Percentiles rank a stretch among this genome's conserved stretches.
Conservation (phyloP, 2,113 vertebrate species). For the Prionailurus bengalensis region DNA sequence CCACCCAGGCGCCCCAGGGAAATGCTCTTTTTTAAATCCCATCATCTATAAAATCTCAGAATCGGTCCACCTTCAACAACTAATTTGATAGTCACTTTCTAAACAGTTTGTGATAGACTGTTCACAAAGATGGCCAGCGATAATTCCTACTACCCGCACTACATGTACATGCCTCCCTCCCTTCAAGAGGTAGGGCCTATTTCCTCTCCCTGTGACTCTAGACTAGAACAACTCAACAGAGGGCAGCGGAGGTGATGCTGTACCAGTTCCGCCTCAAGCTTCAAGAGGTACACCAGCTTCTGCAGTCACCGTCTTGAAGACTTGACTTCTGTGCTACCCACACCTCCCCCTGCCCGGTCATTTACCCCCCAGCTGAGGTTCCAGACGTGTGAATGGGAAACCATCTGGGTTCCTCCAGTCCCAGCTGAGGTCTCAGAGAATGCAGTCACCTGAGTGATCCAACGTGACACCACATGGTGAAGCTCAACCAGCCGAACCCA, state of each 20-base stretch:
- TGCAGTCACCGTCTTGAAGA: background rate
- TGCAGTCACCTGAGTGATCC: background rate
- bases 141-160: background rate
- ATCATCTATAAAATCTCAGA: conserved; percentile 37
- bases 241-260: background rate
- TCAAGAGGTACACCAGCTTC: background rate
- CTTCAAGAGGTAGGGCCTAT: background rate
- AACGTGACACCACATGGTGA: background rate
- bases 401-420: background rate
- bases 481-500: background rate
- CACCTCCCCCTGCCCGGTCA: background rate
- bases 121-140: background rate
- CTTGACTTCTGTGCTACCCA: background rate
- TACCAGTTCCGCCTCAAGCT: background rate
- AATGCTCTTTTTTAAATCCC: background rate
- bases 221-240: background rate
- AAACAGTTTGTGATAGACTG: background rate
- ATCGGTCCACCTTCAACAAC: background rate
- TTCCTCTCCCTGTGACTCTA: background rate
- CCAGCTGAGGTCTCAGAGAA: background rate
- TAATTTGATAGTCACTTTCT: background rate
- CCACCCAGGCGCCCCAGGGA: background rate
- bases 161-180: background rate
- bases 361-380: background rate
- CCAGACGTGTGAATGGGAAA: background rate